phyloP scores from a whole-genome alignment of 64 coral and sea anemone species.

The Dendrophyllia cribrosa region DNA sequence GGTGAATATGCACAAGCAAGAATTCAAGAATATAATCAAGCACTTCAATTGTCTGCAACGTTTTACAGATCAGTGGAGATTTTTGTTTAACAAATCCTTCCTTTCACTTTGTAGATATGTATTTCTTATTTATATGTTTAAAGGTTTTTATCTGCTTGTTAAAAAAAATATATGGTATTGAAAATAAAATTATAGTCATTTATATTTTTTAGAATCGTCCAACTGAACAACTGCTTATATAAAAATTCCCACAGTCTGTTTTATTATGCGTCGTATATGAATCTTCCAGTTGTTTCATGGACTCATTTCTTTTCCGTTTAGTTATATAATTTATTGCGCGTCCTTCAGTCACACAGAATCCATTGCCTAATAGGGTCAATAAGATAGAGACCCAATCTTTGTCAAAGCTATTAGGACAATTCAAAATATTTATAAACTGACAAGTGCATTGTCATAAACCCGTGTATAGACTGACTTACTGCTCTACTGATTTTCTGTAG shows the following conservation, averaged over 20 bases:
- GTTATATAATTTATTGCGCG: too few relatives aligned
- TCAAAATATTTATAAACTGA: neutral
- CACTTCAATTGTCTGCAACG: slow-evolving; percentile 60
- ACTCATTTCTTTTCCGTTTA: too few relatives aligned
- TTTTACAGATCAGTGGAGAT: slow-evolving; percentile 91
- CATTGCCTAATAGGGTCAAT: too few relatives aligned
- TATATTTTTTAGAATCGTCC: neutral
- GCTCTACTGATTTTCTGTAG: too few relatives aligned
- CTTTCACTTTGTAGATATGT: neutral
- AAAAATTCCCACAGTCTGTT: too few relatives aligned
- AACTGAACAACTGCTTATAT: too few relatives aligned
- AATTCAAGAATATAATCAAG: slow-evolving; percentile 89
- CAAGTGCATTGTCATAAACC: neutral
- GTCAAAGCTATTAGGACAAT: neutral
- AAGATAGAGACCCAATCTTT: neutral
- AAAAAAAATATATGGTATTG: too few relatives aligned
- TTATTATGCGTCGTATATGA: too few relatives aligned
- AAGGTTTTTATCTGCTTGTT: neutral
- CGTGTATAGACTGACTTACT: too few relatives aligned
- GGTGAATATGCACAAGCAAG: slow-evolving; percentile 75
- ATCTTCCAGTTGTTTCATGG: too few relatives aligned
- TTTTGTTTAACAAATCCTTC: slow-evolving; percentile 57
- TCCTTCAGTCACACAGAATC: too few relatives aligned
- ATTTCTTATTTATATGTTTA: neutral
- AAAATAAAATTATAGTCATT: neutral